Percentiles rank a stretch among this genome's conserved stretches.
These are phyloP conservation scores for Dipodomys ordii DNA, from an alignment of 2,113 vertebrate species.

Conservation along the genomic window DNA sequence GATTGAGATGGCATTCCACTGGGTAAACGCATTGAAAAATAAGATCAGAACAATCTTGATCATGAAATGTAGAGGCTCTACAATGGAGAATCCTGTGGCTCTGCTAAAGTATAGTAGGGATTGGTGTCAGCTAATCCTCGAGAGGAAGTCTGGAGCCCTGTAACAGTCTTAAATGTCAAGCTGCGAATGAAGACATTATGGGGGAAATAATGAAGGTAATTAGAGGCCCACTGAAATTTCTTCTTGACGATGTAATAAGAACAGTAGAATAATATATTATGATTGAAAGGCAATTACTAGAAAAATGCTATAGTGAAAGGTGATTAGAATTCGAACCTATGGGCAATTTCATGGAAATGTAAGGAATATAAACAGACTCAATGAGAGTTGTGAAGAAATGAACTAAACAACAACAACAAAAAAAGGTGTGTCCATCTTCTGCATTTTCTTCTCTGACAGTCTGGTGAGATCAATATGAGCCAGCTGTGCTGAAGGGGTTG, in stretches of 20 bases:
- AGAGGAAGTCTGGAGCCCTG: background rate
- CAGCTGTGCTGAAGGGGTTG: constrained; percentile 26
- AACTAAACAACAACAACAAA: background rate
- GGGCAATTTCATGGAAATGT: constrained; percentile 2
- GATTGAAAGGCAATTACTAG: constrained; percentile 16
- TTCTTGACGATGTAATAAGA: background rate
- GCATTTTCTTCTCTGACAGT: background rate
- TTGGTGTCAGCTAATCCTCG: background rate
- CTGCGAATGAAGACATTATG: background rate
- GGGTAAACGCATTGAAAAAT: background rate
- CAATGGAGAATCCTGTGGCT: background rate
- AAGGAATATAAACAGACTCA: constrained; percentile 4
- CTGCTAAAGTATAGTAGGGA: background rate
- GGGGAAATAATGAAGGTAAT: background rate
- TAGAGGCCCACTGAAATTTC: background rate
- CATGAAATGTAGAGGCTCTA: background rate
- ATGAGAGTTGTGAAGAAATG: background rate
- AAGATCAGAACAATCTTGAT: background rate
- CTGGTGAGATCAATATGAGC: background rate
- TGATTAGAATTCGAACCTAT: background rate
- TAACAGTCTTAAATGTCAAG: background rate
- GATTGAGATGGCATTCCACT: background rate
- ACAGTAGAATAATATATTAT: background rate
- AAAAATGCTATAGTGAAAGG: background rate
- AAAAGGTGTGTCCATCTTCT: constrained; percentile 17